A percentile compares a stretch with the other conserved stretches of the same genome.
phyloP scores from a whole-genome alignment of 53 echinoderm and acorn worm species.

The Henricia sp. region DNA sequence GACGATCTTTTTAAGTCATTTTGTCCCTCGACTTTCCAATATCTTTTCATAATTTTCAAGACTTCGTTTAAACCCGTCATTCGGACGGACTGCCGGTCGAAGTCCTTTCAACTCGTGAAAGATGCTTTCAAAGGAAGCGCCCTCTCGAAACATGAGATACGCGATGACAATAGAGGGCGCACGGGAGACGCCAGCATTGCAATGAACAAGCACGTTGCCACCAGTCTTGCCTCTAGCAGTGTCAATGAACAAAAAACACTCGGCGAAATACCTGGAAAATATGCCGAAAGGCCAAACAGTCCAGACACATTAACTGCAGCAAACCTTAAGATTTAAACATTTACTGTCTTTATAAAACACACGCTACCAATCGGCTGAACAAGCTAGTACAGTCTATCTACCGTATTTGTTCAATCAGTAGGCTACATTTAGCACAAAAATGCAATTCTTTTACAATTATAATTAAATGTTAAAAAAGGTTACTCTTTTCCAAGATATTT shows the following conservation, averaged over 20 bases:
- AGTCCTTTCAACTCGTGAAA: conserved; percentile 56
- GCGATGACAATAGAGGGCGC: conserved; percentile 80
- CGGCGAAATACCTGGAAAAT: conserved; percentile 71
- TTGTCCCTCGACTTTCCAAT: not conserved
- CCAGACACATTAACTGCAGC: too few relatives aligned
- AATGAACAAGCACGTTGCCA: conserved; percentile 84
- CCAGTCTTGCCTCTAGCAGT: conserved; percentile 45
- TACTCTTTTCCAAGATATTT: too few relatives aligned
- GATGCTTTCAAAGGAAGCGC: conserved; percentile 52
- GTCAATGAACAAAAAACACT: conserved; percentile 84
- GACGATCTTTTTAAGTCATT: not conserved
- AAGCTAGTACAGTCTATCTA: too few relatives aligned
- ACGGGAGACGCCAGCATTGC: conserved; percentile 88
- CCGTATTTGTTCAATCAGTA: too few relatives aligned
- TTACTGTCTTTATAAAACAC: too few relatives aligned
- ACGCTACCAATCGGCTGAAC: too few relatives aligned
- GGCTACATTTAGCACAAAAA: too few relatives aligned
- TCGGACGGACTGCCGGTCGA: conserved; percentile 75
- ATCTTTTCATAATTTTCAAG: conserved; percentile 6
- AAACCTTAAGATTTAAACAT: too few relatives aligned
- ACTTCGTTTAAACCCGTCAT: conserved; percentile 79
- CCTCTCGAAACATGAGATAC: conserved; percentile 79
- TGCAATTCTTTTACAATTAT: too few relatives aligned
- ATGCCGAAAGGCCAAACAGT: too few relatives aligned
- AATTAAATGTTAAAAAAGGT: too few relatives aligned